Evolutionary conservation across 2,797 vertebrate genomes (phyloP), one percentile per base, ranked within the genome.

Genomic region (Lepidocolaptes lacrymiger): DNA sequence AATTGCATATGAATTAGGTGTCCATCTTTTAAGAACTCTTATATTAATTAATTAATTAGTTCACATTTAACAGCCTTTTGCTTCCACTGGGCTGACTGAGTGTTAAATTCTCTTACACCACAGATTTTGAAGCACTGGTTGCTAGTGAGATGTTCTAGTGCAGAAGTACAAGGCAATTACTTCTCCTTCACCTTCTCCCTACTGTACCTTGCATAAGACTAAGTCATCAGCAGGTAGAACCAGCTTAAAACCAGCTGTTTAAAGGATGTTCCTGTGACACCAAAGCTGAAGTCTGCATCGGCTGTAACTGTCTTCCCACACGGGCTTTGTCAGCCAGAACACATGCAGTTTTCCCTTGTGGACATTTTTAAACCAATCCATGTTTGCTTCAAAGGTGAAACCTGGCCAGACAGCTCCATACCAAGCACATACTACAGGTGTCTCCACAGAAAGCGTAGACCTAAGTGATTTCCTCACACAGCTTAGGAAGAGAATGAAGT

Each of bases 51-150:
- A 73, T 73, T 61, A 30, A 52, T 52, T 44, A 44, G 19, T 44
- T 44, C 43, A 21, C 43, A 21, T 4, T 17, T 72, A 20, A 32
- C 19, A 59, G 21, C 2, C 6, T 71, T 72, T 58, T 46, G 14
- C 32, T 9, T 84, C 13, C 12, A 6, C 22, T 46, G 26, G 18
- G 18, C 9, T 23, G 4, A 36, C 11, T 0, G 6, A 41, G 1
- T 14, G 9, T 67, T 62, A 30, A 39, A 20, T 72, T 85, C 12
- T 10, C 16, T 73, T 44, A 9, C 14, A n/a, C 5, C 46, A 44
- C 18, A 63, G 48, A 63, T 74, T 84, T 84, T 77, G 8, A 37
- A 56, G 43, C 13, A 14, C 5, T 36, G 6, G 1, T 37, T 56
- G 6, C 19, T 62, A 39, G 27, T 46, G 18, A 49, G 4, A 6